phyloP scores from a whole-genome alignment of 2,797 vertebrate genomes.

The Pygocentrus nattereri region DNA sequence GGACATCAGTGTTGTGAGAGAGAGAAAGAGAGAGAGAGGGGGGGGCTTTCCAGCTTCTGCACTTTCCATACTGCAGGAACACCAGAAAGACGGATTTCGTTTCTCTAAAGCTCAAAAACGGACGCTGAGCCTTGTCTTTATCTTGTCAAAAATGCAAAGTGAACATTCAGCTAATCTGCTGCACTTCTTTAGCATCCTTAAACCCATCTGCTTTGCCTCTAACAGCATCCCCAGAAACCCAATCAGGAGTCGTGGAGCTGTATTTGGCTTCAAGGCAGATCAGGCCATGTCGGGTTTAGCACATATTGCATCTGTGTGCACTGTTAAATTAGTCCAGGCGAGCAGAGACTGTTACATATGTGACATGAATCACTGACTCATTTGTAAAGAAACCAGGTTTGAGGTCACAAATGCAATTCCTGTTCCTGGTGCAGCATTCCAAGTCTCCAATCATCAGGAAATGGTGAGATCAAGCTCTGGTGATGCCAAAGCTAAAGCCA shows the following conservation, averaged over 20 bases:
- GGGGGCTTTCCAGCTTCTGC: slow-evolving; percentile 11
- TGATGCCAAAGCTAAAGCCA: background rate
- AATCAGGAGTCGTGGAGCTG: background rate
- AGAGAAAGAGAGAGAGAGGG: background rate
- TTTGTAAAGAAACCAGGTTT: background rate
- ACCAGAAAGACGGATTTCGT: slow-evolving; percentile 32
- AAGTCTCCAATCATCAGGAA: background rate
- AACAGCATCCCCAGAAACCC: background rate
- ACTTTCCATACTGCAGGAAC: slow-evolving; percentile 26
- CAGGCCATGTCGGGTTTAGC: background rate
- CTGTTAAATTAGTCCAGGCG: background rate
- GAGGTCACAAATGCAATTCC: background rate
- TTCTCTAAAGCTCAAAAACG: slow-evolving; percentile 7
- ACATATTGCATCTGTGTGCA: background rate
- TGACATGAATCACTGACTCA: background rate
- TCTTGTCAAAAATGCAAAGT: slow-evolving; percentile 25
- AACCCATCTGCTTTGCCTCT: background rate
- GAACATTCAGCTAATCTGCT: slow-evolving; percentile 5
- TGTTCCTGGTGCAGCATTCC: too few relatives aligned
- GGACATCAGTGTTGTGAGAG: background rate
- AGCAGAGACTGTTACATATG: background rate
- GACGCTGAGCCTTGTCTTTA: background rate
- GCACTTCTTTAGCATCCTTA: background rate
- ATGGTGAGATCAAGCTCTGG: background rate
- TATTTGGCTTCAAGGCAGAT: slow-evolving; percentile 7